Conservation (phyloP, 2,113 vertebrate species). For the Chunga burmeisteri region DNA sequence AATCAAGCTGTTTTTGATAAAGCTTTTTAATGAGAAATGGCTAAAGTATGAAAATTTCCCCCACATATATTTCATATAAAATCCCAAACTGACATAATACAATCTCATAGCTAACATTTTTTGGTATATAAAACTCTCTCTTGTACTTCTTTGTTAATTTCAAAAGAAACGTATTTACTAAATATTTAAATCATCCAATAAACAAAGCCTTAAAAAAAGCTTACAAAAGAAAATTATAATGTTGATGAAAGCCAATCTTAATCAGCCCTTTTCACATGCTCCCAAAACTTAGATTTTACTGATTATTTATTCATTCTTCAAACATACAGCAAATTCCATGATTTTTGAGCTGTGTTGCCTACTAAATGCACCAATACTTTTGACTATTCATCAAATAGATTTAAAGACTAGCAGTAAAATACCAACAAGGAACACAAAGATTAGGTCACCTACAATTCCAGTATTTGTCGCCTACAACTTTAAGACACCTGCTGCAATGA, state of each 20-base stretch:
- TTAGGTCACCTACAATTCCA: background rate
- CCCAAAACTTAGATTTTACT: conserved; percentile 28
- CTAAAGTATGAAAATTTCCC: conserved; percentile 15
- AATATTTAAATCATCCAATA: conserved; percentile 44
- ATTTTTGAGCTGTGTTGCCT: background rate
- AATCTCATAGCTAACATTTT: conserved; percentile 12
- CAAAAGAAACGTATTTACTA: conserved; percentile 54
- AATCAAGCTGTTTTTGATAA: conserved; percentile 59
- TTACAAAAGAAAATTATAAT: conserved; percentile 40
- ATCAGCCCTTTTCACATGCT: conserved; percentile 53
- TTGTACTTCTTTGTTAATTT: conserved; percentile 48
- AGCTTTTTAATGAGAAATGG: conserved; percentile 65
- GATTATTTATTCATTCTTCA: conserved; percentile 57
- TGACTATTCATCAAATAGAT: background rate
- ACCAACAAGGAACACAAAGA: background rate
- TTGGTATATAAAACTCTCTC: background rate
- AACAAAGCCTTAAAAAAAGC: conserved; percentile 41
- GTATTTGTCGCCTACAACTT: background rate
- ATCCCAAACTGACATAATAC: background rate
- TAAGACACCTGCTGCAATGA: background rate
- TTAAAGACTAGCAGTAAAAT: background rate
- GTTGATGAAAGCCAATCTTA: conserved; percentile 37
- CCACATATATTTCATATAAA: conserved; percentile 18
- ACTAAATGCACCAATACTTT: background rate
- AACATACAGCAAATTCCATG: background rate